Evolutionary conservation across 2,888 invertebrate genomes (phyloP).

Genomic region (Trachelus troglodyta): DNA sequence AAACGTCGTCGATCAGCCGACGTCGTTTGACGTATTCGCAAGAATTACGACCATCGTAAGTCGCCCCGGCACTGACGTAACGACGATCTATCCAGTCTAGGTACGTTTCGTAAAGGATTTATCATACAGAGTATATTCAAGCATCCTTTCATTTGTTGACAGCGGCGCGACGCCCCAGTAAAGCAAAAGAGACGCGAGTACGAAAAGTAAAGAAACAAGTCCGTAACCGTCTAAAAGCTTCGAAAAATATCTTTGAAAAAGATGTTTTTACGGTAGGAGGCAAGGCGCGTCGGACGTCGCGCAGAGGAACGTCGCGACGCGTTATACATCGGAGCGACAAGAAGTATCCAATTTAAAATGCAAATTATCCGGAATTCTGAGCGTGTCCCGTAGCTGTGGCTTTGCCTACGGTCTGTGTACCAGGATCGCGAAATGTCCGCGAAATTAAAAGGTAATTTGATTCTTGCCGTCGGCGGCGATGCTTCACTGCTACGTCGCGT

Average conservation of each 20-base stretch:
- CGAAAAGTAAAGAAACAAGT: background rate
- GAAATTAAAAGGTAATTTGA: slow-evolving; percentile 65
- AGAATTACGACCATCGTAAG: slow-evolving; percentile 39
- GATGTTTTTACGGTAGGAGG: background rate
- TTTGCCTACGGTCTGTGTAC: slow-evolving; percentile 30
- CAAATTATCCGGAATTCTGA: slow-evolving; percentile 59
- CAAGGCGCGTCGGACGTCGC: background rate
- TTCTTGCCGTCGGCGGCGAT: slow-evolving; percentile 39
- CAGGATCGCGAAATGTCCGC: slow-evolving; percentile 52
- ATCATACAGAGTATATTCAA: background rate
- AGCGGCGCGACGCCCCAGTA: background rate
- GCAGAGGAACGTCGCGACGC: background rate
- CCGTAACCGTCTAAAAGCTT: background rate
- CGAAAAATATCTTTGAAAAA: background rate
- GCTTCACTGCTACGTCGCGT: background rate
- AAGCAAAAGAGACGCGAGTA: background rate
- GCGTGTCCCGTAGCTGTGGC: slow-evolving; percentile 45
- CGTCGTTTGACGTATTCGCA: slow-evolving; percentile 20
- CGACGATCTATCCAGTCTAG: background rate
- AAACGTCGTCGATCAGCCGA: background rate
- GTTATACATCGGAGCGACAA: background rate
- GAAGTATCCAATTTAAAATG: slow-evolving; percentile 58
- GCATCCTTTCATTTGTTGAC: background rate
- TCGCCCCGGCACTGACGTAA: background rate
- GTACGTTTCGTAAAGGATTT: background rate